Conservation (phyloP, 1,140 invertebrate genomes). For the Mesaphorura yosii region DNA sequence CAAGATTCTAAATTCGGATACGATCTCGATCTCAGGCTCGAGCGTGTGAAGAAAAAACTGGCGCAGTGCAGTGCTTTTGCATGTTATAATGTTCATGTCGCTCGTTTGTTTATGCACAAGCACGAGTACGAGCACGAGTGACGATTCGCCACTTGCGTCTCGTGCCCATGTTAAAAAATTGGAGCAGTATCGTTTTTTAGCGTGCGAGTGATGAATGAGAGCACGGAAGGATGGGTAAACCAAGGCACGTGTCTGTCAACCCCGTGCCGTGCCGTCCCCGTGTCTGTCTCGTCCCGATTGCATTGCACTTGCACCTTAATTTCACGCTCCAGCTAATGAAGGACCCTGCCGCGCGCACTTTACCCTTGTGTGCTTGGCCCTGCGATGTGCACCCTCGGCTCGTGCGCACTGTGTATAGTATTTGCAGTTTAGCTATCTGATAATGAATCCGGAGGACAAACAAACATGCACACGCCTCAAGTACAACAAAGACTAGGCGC, state of each 20-base stretch:
- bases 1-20: no score
- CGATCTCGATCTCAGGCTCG: no score
- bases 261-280: background rate
- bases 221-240: slow-evolving; percentile 10
- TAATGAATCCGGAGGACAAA: no score
- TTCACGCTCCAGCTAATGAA: slow-evolving; percentile 14
- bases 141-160: no score
- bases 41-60: no score
- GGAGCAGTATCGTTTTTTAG: background rate
- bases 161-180: no score
- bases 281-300: no score
- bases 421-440: no score
- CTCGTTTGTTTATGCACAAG: no score
- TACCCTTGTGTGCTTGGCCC: slow-evolving; percentile 7
- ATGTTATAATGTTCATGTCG: no score
- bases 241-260: slow-evolving; percentile 7
- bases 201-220: background rate
- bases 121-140: no score
- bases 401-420: background rate
- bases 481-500: background rate
- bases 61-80: no score
- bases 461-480: slow-evolving; percentile 1
- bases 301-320: slow-evolving; percentile 4
- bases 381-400: slow-evolving; percentile 1
- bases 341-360: background rate